Conservation (phyloP, 2,888 invertebrate genomes). For the Protonemura montana region DNA sequence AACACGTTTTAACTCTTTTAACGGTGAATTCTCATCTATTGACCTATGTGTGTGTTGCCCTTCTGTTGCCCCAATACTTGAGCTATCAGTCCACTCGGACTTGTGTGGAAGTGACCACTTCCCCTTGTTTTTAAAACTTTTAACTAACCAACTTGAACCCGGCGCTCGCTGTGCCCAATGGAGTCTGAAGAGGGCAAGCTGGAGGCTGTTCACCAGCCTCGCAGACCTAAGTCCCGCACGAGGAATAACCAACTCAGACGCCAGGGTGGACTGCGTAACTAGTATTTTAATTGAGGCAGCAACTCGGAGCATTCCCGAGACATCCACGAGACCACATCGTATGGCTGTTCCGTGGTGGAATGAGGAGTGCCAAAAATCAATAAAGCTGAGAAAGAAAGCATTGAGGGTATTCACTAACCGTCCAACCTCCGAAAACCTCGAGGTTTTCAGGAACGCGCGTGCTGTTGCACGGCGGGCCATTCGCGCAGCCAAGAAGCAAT, state of each 20-base stretch:
- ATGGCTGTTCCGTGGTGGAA: slow-evolving; percentile 37
- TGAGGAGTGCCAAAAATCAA: slow-evolving; percentile 9
- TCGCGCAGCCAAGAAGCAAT: too few species aligned
- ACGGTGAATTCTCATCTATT: background rate
- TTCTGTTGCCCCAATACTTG: background rate
- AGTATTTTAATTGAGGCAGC: background rate
- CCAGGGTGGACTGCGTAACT: too few species aligned
- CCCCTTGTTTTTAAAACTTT: background rate
- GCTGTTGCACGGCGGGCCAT: too few species aligned
- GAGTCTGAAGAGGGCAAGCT: too few species aligned
- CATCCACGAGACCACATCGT: background rate
- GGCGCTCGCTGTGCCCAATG: too few species aligned
- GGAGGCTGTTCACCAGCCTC: too few species aligned
- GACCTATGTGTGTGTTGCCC: background rate
- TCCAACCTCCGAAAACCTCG: background rate
- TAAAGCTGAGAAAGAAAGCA: background rate
- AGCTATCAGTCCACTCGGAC: background rate
- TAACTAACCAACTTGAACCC: too few species aligned
- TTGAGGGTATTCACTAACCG: background rate
- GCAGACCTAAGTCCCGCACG: too few species aligned
- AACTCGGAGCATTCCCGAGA: background rate
- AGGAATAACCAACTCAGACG: too few species aligned
- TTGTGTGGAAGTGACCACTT: background rate
- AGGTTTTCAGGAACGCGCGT: too few species aligned
- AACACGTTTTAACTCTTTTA: background rate